phyloP scores from a whole-genome alignment of 2,113 vertebrate species.

The Nycticryphes semicollaris region DNA sequence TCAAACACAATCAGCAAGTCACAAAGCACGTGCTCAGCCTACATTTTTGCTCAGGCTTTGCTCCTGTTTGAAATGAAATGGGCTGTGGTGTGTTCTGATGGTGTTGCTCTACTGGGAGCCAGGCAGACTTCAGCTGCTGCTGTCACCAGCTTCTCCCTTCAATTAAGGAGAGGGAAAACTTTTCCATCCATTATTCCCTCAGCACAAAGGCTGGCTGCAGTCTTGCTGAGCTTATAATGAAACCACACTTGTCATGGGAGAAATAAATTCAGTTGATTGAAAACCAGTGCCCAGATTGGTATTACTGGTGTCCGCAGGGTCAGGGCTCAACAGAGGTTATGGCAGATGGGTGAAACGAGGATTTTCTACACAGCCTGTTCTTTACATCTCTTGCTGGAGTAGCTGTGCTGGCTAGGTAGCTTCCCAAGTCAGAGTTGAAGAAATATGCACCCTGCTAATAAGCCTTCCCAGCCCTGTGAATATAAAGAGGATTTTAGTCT shows the following conservation, averaged over 20 bases:
- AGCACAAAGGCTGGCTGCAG: not conserved
- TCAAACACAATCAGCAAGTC: not conserved
- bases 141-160: not conserved
- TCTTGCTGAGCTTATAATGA: not conserved
- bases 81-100: not conserved
- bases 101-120: not conserved
- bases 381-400: not conserved
- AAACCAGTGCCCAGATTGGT: not conserved
- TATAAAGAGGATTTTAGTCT: not conserved
- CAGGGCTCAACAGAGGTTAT: not conserved
- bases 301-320: accelerated
- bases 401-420: not conserved
- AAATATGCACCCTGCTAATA: not conserved
- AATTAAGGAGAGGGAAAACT: not conserved
- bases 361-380: not conserved
- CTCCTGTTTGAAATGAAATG: not conserved
- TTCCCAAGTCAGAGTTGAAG: not conserved
- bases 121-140: not conserved
- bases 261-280: not conserved
- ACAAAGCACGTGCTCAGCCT: not conserved
- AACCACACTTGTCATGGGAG: not conserved
- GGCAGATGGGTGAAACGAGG: not conserved
- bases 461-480: not conserved
- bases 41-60: not conserved
- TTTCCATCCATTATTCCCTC: not conserved